Evolutionary conservation across 2,888 invertebrate genomes (phyloP).

Genomic region (Nudaria mundana): DNA sequence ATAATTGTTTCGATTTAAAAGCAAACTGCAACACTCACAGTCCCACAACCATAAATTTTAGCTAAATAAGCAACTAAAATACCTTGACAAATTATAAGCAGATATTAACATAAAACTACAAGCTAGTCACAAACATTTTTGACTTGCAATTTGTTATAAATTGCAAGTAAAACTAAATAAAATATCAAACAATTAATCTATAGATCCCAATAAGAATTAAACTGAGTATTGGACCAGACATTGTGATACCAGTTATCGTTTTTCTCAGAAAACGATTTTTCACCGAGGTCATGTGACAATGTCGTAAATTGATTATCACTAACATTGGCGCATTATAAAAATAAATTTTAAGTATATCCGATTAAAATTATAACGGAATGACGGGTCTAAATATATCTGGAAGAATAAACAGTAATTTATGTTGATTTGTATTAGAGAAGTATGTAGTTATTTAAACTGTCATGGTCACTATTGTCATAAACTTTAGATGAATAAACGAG

Average conservation of each 20-base stretch:
- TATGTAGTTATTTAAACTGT: no score
- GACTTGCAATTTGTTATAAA: no score
- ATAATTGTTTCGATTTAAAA: no score
- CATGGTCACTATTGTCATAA: no score
- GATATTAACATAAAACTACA: no score
- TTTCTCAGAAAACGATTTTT: constrained; percentile 25
- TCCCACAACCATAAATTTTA: no score
- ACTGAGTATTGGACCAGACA: constrained; percentile 11
- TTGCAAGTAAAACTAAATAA: not conserved
- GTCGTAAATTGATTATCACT: constrained; percentile 10
- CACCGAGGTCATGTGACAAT: constrained; percentile 18
- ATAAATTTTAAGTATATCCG: constrained; percentile 7
- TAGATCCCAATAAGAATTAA: constrained; percentile 9
- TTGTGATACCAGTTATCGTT: constrained; percentile 24
- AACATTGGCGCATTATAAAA: constrained; percentile 8
- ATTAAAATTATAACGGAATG: constrained; percentile 5
- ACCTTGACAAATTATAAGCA: no score
- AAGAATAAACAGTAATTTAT: not conserved
- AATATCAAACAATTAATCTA: not conserved
- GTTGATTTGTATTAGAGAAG: no score
- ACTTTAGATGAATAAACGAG: no score
- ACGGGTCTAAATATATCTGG: not conserved
- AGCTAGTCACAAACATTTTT: no score
- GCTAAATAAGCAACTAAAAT: no score
- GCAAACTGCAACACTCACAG: no score